phyloP scores from a whole-genome alignment of 2,888 invertebrate genomes.

The Invenusta paracnida region DNA sequence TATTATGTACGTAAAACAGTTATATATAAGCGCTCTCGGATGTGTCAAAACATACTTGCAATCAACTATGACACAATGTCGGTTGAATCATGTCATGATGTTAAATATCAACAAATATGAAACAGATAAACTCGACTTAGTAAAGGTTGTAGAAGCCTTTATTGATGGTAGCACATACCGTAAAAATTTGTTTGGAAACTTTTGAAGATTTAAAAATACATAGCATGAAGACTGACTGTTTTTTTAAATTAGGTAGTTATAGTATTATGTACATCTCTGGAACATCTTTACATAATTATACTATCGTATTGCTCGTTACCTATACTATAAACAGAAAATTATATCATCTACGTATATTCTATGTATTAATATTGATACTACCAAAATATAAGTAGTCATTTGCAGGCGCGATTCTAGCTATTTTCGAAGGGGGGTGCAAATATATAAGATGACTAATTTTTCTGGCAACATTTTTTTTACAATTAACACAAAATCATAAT shows the following conservation, averaged over 20 bases:
- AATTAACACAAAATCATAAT: too few species aligned
- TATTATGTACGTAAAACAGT: too few species aligned
- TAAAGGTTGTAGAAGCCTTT: constrained; percentile 18
- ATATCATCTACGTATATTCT: neutral
- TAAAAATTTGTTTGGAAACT: neutral
- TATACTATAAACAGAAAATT: neutral
- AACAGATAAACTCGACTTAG: constrained; percentile 23
- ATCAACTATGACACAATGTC: constrained; percentile 10
- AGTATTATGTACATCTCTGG: neutral
- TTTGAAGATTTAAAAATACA: neutral
- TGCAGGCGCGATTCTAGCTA: too few species aligned
- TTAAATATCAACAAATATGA: neutral
- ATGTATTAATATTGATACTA: neutral
- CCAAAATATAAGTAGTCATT: neutral
- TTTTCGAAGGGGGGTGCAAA: too few species aligned
- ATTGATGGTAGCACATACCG: neutral
- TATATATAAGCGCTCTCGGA: constrained; percentile 17
- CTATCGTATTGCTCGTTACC: neutral
- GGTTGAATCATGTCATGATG: constrained; percentile 29
- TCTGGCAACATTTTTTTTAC: too few species aligned
- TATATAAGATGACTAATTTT: too few species aligned
- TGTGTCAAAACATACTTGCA: constrained; percentile 15
- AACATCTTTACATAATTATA: neutral
- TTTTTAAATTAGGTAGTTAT: neutral
- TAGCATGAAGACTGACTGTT: neutral